phyloP scores from a whole-genome alignment of 2,113 vertebrate species.

The Vidua chalybeata region DNA sequence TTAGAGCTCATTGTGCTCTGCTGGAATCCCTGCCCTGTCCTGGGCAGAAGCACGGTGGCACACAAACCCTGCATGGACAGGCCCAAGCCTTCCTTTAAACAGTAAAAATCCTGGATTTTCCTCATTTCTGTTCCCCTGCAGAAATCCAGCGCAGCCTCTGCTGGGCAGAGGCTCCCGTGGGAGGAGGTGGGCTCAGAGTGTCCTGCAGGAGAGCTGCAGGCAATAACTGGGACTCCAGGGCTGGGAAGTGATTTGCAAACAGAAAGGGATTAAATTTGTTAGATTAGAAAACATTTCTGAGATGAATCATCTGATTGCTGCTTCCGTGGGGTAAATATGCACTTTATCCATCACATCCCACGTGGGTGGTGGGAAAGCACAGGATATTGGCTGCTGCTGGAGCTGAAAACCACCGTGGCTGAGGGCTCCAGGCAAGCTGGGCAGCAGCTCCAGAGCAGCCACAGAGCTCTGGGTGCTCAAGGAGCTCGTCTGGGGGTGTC shows the following conservation, averaged over 20 bases:
- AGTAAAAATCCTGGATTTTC: neutral
- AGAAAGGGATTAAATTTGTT: neutral
- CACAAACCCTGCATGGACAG: fast-evolving
- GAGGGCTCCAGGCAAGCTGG: neutral
- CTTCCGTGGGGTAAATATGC: neutral
- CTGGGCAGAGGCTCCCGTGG: fast-evolving
- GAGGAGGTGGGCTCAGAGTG: fast-evolving
- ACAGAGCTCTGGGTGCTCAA: neutral
- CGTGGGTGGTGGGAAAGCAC: fast-evolving
- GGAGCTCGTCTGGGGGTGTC: neutral
- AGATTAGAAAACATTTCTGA: neutral
- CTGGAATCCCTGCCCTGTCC: neutral
- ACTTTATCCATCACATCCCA: neutral
- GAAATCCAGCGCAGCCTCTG: fast-evolving
- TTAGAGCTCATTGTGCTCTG: fast-evolving
- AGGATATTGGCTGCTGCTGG: neutral
- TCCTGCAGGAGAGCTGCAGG: neutral
- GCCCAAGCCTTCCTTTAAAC: neutral
- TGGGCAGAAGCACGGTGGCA: neutral
- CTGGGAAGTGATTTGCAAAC: neutral
- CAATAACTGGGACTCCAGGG: fast-evolving
- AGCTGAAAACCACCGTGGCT: neutral
- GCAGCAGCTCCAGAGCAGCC: neutral
- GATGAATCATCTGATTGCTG: neutral
- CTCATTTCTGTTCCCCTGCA: neutral